A percentile compares a stretch with the other conserved stretches of the same genome.
Conservation (phyloP, 2,888 invertebrate genomes). For the Geotrupes spiniger region DNA sequence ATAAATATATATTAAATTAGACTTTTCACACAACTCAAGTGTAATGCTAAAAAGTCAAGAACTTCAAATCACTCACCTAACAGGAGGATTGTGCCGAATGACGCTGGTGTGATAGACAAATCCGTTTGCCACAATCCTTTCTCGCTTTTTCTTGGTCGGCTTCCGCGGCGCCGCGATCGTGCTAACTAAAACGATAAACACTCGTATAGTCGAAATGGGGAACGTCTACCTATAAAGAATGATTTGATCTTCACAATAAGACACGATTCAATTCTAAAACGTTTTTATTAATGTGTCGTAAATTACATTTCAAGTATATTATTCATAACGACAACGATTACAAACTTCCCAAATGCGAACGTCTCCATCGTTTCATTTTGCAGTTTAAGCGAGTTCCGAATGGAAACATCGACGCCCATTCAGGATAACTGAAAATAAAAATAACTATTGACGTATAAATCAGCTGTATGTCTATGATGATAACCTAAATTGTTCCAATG, state of each 20-base stretch:
- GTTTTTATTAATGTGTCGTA: neutral
- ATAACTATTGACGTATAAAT: too few relatives aligned
- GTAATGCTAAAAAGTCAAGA: neutral
- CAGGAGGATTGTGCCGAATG: constrained; percentile 31
- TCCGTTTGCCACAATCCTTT: constrained; percentile 39
- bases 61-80: constrained; percentile 11
- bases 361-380: constrained; percentile 23
- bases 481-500: too few relatives aligned
- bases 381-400: constrained; percentile 23
- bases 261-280: neutral
- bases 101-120: constrained; percentile 44
- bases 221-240: neutral
- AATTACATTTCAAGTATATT: neutral
- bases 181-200: constrained; percentile 15
- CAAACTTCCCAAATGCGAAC: constrained; percentile 10
- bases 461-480: too few relatives aligned
- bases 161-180: neutral
- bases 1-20: too few relatives aligned
- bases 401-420: constrained; percentile 28
- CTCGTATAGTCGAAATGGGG: too few relatives aligned
- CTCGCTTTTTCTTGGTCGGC: constrained; percentile 15
- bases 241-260: neutral
- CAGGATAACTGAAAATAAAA: constrained; percentile 34
- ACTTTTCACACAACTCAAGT: neutral
- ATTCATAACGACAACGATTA: neutral